Conservation (phyloP, 92 coral and sea anemone species). For the Epizoanthus scotinus region DNA sequence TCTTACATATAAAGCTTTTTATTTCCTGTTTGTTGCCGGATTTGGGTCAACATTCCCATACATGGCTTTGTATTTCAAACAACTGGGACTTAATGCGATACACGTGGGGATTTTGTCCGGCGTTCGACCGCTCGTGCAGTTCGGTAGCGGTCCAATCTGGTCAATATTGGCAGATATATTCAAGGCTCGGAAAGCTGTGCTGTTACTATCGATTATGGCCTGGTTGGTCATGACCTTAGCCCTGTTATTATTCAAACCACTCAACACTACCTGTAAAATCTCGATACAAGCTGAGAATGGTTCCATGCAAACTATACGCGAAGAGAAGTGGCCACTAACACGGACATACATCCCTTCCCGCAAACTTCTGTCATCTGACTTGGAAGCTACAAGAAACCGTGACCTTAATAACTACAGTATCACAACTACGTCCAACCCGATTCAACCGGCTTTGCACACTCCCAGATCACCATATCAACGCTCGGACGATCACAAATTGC, state of each 20-base stretch:
- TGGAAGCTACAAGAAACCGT: not conserved
- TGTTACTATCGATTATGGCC: conserved; percentile 77
- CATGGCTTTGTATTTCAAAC: conserved; percentile 91
- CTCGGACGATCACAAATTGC: not conserved
- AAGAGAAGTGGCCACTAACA: not conserved
- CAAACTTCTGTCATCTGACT: not conserved
- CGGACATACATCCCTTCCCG: conserved; percentile 16
- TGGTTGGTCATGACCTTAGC: conserved; percentile 97
- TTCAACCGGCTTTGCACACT: not conserved
- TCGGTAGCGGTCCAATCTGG: conserved; percentile 96
- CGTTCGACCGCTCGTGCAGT: conserved; percentile 84
- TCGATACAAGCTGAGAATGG: not conserved
- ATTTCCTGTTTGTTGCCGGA: conserved; percentile 93
- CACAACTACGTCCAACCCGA: not conserved
- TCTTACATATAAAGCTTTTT: conserved; percentile 86
- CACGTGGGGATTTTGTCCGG: conserved; percentile 92
- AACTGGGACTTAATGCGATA: conserved; percentile 85
- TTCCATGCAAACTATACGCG: not conserved
- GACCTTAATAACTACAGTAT: not conserved
- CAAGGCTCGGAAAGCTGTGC: conserved; percentile 84
- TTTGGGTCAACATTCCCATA: conserved; percentile 96
- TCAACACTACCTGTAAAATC: conserved; percentile 71
- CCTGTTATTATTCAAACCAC: conserved; percentile 77
- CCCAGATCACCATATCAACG: not conserved
- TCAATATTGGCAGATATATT: conserved; percentile 85